phyloP scores from a whole-genome alignment of 2,797 vertebrate species.

The Choloepus didactylus region DNA sequence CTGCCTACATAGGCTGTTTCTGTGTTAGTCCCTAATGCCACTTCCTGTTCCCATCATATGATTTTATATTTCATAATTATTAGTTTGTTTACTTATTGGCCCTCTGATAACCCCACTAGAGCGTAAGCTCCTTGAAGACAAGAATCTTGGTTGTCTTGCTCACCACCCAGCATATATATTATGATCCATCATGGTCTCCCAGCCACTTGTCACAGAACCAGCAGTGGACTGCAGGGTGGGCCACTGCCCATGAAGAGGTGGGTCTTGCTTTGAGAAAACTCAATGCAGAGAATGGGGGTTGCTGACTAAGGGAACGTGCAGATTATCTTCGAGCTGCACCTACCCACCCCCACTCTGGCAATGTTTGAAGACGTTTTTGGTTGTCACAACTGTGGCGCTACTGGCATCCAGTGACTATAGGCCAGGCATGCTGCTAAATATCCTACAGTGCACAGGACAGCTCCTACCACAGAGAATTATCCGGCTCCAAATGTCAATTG shows the following conservation, averaged over 20 bases:
- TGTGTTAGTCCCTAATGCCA: background rate
- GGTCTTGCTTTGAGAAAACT: background rate
- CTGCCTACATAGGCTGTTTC: background rate
- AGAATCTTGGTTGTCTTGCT: background rate
- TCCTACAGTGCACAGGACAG: background rate
- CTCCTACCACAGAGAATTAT: too few relatives aligned
- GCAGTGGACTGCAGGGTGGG: background rate
- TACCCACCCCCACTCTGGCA: too few relatives aligned
- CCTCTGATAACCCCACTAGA: background rate
- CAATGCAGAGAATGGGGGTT: background rate
- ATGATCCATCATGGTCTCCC: background rate
- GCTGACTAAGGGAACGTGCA: rapidly evolving
- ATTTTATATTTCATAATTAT: constrained; percentile 5
- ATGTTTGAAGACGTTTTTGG: background rate
- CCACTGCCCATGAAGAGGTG: background rate
- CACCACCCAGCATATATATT: background rate
- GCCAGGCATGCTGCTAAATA: background rate
- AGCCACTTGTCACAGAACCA: background rate
- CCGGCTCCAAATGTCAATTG: background rate
- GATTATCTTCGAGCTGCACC: background rate
- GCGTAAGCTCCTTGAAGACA: background rate
- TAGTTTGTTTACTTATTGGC: background rate
- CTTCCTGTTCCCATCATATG: background rate
- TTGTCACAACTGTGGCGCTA: background rate
- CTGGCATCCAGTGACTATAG: background rate